A percentile compares a stretch with the other conserved stretches of the same genome.
Conservation (phyloP, 1,140 invertebrate species). For the Drosophila oshimai region DNA sequence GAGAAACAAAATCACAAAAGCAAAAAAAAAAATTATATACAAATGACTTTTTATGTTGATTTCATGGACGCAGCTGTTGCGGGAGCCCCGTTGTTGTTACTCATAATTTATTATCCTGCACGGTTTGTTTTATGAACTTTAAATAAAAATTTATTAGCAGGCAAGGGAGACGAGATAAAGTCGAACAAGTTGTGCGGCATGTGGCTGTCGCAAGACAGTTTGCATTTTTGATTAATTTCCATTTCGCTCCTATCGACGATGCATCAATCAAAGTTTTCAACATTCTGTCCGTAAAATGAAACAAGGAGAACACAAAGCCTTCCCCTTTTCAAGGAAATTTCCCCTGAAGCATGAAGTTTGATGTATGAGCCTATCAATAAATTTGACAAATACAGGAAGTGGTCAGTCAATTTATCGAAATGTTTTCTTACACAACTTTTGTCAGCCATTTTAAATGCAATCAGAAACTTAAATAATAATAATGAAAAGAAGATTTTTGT, state of each 20-base stretch:
- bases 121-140: conserved; percentile 72
- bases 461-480: background rate
- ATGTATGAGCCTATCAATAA: conserved; percentile 44
- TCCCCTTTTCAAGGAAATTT: background rate
- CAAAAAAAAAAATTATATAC: conserved; percentile 53
- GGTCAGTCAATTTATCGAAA: conserved; percentile 23
- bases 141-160: conserved; percentile 71
- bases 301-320: background rate
- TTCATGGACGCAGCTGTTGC: conserved; percentile 73
- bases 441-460: too few species aligned
- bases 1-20: conserved; percentile 24
- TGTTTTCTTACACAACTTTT: background rate
- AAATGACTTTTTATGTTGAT: conserved; percentile 80
- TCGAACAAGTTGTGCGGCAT: conserved; percentile 49
- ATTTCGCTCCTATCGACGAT: conserved; percentile 41
- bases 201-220: conserved; percentile 50
- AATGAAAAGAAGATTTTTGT: too few species aligned
- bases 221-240: conserved; percentile 57
- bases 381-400: conserved; percentile 27
- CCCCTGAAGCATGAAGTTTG: background rate
- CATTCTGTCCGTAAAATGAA: conserved; percentile 42
- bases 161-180: conserved; percentile 31
- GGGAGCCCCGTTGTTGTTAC: conserved; percentile 19
- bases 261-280: conserved; percentile 59
- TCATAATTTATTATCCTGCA: conserved; percentile 71